Percentiles rank a stretch among this genome's conserved stretches.
Evolutionary conservation across 2,113 vertebrate genomes (phyloP).

Genomic region (Microcebus tavaratra): DNA sequence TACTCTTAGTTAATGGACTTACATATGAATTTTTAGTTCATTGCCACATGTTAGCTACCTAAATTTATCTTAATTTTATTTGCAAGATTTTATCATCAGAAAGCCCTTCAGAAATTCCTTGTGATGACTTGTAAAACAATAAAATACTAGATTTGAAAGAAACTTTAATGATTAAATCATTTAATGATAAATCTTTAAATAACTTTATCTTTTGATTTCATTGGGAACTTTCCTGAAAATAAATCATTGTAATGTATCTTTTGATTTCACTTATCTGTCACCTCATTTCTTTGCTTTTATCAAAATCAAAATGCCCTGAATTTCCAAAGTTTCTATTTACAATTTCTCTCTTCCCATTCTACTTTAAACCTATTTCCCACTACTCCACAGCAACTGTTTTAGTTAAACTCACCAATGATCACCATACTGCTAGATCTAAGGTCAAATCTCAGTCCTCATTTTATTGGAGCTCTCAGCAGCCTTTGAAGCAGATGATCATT

Average conservation of each 20-base stretch:
- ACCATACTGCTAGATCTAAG: not conserved
- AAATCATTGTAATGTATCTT: not conserved
- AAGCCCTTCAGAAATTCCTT: not conserved
- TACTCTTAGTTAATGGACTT: not conserved
- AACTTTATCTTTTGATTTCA: not conserved
- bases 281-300: not conserved
- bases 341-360: not conserved
- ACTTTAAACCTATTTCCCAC: not conserved
- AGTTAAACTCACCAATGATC: not conserved
- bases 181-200: not conserved
- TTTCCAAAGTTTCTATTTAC: not conserved
- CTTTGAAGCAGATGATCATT: not conserved
- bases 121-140: not conserved
- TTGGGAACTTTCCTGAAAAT: too few species aligned
- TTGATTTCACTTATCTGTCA: not conserved
- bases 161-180: not conserved
- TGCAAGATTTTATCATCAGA: not conserved
- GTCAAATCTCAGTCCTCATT: not conserved
- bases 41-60: not conserved
- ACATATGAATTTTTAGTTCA: not conserved
- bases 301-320: not conserved
- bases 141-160: not conserved
- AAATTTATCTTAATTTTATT: not conserved
- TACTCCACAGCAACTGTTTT: not conserved
- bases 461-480: not conserved